phyloP scores from a whole-genome alignment of 1,140 invertebrate species.

The Penaeus japonicus region DNA sequence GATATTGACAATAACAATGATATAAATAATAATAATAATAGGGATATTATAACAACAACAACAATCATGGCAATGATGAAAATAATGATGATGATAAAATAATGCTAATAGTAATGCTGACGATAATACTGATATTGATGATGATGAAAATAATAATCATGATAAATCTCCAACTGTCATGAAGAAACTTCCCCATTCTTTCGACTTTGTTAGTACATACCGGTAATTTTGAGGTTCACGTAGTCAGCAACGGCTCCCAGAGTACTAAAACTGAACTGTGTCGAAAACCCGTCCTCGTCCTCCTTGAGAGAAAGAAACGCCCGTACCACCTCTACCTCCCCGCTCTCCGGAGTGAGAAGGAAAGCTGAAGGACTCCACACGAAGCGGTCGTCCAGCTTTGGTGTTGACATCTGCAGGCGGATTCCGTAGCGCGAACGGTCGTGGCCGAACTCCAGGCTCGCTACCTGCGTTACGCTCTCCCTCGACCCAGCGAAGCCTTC shows the following conservation, averaged over 20 bases:
- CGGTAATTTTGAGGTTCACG: not conserved
- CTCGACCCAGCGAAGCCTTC: slow-evolving; percentile 35
- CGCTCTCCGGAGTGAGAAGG: slow-evolving; percentile 19
- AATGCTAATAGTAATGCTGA: no score
- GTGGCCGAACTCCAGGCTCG: not conserved
- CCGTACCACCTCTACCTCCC: slow-evolving; percentile 29
- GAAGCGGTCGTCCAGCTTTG: not conserved
- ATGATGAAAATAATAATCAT: no score
- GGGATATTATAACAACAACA: no score
- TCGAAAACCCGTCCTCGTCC: not conserved
- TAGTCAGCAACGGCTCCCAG: not conserved
- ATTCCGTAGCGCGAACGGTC: slow-evolving; percentile 17
- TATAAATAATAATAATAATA: no score
- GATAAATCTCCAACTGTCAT: no score
- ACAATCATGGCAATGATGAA: no score
- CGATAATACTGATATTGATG: no score
- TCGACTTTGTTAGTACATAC: not conserved
- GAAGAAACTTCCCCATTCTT: no score
- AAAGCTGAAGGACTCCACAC: slow-evolving; percentile 32
- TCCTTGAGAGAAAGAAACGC: not conserved
- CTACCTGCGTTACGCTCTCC: slow-evolving; percentile 27
- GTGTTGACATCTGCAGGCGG: slow-evolving; percentile 29
- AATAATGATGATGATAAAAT: no score
- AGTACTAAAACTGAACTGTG: slow-evolving; percentile 23
- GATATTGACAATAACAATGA: no score